phyloP scores from a whole-genome alignment of 1,140 invertebrate genomes.

The Bombyx mandarina region DNA sequence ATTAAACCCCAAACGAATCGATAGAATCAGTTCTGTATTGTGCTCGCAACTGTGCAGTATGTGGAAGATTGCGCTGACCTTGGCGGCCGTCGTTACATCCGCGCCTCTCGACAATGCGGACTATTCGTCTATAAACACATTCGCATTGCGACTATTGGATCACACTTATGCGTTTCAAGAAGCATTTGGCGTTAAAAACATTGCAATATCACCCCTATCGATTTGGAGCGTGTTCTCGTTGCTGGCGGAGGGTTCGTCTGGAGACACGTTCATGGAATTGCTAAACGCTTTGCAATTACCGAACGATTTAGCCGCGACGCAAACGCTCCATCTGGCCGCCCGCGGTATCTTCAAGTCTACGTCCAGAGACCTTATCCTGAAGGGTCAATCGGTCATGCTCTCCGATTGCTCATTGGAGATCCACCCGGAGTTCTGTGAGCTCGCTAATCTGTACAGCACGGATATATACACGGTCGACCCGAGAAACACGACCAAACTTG shows the following conservation, averaged over 20 bases:
- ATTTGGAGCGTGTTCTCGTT: constrained; percentile 68
- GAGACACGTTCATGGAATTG: constrained; percentile 63
- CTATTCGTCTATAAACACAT: constrained; percentile 43
- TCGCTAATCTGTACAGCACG: constrained; percentile 40
- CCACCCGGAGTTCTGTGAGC: constrained; percentile 52
- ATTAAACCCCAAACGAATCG: constrained; percentile 31
- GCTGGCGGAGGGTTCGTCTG: constrained; percentile 66
- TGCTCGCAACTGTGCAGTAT: constrained; percentile 27
- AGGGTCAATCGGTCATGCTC: constrained; percentile 44
- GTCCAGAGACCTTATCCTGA: constrained; percentile 35
- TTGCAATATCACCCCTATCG: constrained; percentile 64
- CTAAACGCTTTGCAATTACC: constrained; percentile 57
- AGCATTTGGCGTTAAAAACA: constrained; percentile 42
- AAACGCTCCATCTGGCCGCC: constrained; percentile 37
- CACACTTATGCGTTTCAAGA: constrained; percentile 50
- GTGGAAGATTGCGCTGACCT: constrained; percentile 35
- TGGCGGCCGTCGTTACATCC: constrained; percentile 30
- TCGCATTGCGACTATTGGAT: constrained; percentile 43
- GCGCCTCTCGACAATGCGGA: constrained; percentile 29
- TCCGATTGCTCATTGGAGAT: constrained; percentile 36
- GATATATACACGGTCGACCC: constrained; percentile 46
- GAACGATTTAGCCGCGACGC: constrained; percentile 39
- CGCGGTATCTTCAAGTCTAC: constrained; percentile 29
- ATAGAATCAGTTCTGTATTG: constrained; percentile 41
- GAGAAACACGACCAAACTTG: constrained; percentile 43